Evolutionary conservation across 2,888 invertebrate species (phyloP), one percentile per base, ranked within the genome.

Genomic region (Thymelicus acteon): DNA sequence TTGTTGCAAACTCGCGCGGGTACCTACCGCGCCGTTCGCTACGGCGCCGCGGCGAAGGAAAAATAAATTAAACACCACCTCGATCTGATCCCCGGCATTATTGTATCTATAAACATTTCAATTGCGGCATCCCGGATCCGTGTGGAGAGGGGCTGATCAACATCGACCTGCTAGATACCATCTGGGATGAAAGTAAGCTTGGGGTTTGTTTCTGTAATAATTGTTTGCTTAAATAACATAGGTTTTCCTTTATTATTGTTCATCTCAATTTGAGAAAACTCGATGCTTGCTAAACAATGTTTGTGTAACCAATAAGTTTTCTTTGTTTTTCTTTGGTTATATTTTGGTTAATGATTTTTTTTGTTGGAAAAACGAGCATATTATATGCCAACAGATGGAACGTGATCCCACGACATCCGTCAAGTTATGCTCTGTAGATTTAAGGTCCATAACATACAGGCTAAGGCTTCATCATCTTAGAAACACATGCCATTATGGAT

Each of bases 101-200:
- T 88, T 88, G 88, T 89, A 90, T 90, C 90, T 89, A 89, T 91
- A 90, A 91, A 90, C 90, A 91, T 92, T 91, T 90, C 91, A 91
- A 91, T 91, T 90, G 91, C 82, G 84, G 81, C 73, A 73, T 71
- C 73, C 31, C 24, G 24, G 24, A 24, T 24, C 24, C 24, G 24
- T 73, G 78, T 75, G 78, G 76, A 75, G 75, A 48, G 66, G 66
- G 66, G 48, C 60, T 58, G 57, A 66, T 66, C 66, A 47, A 44
- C 47, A 48, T 19, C 54, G 7, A 52, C 15, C 49, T 52, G 49
- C 7, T 19, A 52, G 49, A 52, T 52, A 52, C n/a, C 15, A 52
- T 19, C 47, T 44, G 19, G 49, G 60, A 60, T 60, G 15, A 39
- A 67, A 7, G 49, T 19, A 19, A 52, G 49, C 8, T 52, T 52